Conservation (phyloP, 2,113 vertebrate species). For the Damaliscus lunatus region DNA sequence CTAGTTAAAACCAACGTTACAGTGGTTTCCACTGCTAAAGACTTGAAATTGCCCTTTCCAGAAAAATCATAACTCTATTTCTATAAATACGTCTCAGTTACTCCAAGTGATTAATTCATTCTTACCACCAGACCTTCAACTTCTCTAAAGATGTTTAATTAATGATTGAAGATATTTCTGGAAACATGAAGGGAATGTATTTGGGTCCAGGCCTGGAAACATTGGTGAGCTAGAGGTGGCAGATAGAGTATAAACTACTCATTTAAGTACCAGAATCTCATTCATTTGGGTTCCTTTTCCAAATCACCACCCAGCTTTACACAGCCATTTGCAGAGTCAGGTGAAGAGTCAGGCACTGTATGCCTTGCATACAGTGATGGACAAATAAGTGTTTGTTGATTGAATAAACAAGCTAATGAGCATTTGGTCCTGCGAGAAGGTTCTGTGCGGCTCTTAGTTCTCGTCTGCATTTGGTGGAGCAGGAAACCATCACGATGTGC, state of each 20-base stretch:
- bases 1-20: not conserved
- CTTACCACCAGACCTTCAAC: not conserved
- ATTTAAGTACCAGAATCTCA: not conserved
- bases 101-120: not conserved
- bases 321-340: rapidly evolving
- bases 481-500: not conserved
- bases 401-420: not conserved
- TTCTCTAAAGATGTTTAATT: not conserved
- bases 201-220: not conserved
- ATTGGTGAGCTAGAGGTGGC: rapidly evolving
- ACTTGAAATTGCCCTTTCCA: not conserved
- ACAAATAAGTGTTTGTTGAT: not conserved
- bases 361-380: rapidly evolving
- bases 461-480: not conserved
- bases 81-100: not conserved
- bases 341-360: not conserved
- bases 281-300: not conserved
- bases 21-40: not conserved
- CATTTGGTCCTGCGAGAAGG: not conserved
- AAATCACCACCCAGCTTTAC: rapidly evolving
- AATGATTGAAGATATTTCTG: not conserved
- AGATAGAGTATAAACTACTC: not conserved
- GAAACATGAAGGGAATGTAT: not conserved
- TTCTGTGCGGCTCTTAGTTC: rapidly evolving
- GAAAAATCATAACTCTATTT: not conserved